Conservation (phyloP, 2,113 vertebrate species). For the Zeus faber region DNA sequence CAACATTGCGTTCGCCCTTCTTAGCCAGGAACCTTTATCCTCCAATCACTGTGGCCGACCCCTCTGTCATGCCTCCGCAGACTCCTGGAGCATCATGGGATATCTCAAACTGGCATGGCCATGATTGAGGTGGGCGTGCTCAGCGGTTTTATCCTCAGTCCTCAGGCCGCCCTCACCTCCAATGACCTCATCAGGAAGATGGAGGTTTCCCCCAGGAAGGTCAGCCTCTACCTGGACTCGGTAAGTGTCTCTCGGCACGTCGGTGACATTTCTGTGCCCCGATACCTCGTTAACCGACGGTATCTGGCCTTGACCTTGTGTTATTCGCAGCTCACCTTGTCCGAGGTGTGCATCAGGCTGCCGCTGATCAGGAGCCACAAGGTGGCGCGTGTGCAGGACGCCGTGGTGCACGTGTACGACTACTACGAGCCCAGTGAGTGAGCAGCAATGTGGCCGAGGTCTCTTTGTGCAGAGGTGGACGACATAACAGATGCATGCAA, state of each 20-base stretch:
- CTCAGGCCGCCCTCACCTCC: slow-evolving; percentile 51
- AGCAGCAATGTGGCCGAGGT: no score
- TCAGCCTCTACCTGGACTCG: slow-evolving; percentile 84
- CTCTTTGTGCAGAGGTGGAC: no score
- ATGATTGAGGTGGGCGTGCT: slow-evolving; percentile 85
- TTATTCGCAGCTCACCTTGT: slow-evolving; percentile 79
- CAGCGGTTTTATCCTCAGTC: slow-evolving; percentile 79
- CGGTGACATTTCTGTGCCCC: no score
- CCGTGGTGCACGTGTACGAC: slow-evolving; percentile 79
- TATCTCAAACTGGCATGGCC: slow-evolving; percentile 80
- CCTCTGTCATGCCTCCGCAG: slow-evolving; percentile 48
- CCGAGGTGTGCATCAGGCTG: slow-evolving; percentile 81
- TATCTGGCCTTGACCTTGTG: background rate
- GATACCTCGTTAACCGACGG: background rate
- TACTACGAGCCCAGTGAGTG: slow-evolving; percentile 90
- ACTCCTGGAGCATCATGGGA: slow-evolving; percentile 52
- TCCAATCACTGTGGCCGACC: background rate
- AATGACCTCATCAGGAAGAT: slow-evolving; percentile 73
- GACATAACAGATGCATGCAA: no score
- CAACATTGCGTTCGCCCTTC: background rate
- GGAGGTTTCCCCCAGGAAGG: slow-evolving; percentile 73
- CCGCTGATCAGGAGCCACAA: slow-evolving; percentile 79
- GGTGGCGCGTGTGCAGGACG: slow-evolving; percentile 80
- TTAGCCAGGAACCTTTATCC: background rate
- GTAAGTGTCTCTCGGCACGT: slow-evolving; percentile 70